A percentile compares a stretch with the other conserved stretches of the same genome.
These are phyloP conservation scores for Engystomops pustulosus DNA, from an alignment of 2,113 vertebrate species.

Conservation along the genomic window DNA sequence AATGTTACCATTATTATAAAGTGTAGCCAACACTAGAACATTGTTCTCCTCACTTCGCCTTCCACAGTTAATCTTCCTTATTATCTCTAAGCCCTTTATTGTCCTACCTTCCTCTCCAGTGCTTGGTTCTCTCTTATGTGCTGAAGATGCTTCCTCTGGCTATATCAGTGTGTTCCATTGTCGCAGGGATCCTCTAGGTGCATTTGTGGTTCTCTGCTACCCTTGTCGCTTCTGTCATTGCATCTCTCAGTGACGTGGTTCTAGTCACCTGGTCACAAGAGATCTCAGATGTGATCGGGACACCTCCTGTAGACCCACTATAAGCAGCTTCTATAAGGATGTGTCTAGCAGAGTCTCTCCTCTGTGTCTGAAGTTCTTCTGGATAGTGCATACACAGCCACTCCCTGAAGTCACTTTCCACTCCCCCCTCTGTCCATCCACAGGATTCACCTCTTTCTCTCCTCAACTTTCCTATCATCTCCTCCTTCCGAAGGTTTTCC, in stretches of 20 bases:
- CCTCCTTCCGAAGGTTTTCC: background rate
- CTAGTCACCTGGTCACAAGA: conserved; percentile 32
- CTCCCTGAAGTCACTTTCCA: conserved; percentile 57
- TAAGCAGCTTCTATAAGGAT: conserved; percentile 44
- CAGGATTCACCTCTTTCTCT: conserved; percentile 43
- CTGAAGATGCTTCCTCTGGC: conserved; percentile 28
- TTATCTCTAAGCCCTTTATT: conserved; percentile 28
- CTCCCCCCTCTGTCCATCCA: conserved; percentile 49
- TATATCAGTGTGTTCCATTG: conserved; percentile 22
- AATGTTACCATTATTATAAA: too few species aligned
- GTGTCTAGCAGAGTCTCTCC: conserved; percentile 45
- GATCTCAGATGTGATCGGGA: background rate
- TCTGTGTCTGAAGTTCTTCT: conserved; percentile 46
- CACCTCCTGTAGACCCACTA: conserved; percentile 2
- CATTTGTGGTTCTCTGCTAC: background rate
- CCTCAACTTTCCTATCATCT: conserved; percentile 22
- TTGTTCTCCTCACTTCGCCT: background rate
- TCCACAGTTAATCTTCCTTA: background rate
- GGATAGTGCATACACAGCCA: conserved; percentile 42
- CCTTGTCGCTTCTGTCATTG: background rate
- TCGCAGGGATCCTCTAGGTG: background rate
- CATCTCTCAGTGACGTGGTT: conserved; percentile 7
- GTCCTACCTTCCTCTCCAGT: conserved; percentile 56
- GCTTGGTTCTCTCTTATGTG: conserved; percentile 31
- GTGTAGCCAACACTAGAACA: too few species aligned